Percentiles rank a stretch among this genome's conserved stretches.
These are phyloP conservation scores for Cyanoramphus novaezelandiae DNA, from an alignment of 2,113 vertebrate genomes.

Conservation along the genomic window DNA sequence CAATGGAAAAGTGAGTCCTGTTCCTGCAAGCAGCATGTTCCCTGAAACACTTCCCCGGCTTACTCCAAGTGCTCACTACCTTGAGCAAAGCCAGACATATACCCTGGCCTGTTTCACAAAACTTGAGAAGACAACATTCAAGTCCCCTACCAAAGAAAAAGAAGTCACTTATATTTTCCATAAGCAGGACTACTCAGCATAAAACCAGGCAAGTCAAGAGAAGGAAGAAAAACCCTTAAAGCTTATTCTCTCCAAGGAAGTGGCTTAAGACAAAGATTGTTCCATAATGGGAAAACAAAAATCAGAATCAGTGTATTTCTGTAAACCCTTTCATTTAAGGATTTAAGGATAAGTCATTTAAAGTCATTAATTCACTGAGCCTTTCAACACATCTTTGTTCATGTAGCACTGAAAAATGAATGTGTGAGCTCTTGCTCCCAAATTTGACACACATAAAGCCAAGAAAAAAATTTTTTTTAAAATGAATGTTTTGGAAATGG, in stretches of 20 bases:
- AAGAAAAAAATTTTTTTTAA: background rate
- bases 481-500: background rate
- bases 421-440: background rate
- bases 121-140: background rate
- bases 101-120: background rate
- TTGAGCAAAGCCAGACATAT: background rate
- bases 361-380: background rate
- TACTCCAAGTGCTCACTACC: background rate
- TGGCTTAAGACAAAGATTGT: background rate
- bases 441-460: background rate
- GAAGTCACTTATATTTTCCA: background rate
- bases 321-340: background rate
- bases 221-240: background rate
- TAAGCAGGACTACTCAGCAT: background rate
- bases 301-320: background rate
- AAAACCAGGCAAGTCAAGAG: background rate
- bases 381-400: background rate
- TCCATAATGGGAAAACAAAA: background rate
- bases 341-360: background rate
- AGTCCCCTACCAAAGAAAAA: background rate
- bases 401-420: background rate
- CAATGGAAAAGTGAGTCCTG: conserved; percentile 17
- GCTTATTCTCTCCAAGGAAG: background rate
- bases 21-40: conserved; percentile 10
- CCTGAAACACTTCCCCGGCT: background rate